phyloP scores from a whole-genome alignment of 2,113 vertebrate genomes.

The Pelvicachromis taeniatus region DNA sequence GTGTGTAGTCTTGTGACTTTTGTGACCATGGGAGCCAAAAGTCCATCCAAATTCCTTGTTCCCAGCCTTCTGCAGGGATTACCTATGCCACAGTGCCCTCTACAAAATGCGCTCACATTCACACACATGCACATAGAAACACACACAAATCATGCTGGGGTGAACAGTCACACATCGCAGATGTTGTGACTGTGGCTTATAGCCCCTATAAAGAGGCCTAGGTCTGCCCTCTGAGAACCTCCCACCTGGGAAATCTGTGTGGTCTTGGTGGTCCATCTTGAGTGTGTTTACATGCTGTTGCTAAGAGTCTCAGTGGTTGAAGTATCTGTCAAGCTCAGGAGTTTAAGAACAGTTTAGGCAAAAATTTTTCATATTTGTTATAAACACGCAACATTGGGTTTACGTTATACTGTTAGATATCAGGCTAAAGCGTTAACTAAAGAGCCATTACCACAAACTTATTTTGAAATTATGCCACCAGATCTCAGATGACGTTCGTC shows the following conservation, averaged over 20 bases:
- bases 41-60: slow-evolving; percentile 12
- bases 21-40: neutral
- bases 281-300: slow-evolving; percentile 1
- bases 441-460: slow-evolving; percentile 3
- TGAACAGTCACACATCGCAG: slow-evolving; percentile 13
- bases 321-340: neutral
- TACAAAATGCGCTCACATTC: slow-evolving; percentile 1
- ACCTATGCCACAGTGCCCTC: neutral
- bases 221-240: neutral
- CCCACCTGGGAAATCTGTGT: slow-evolving; percentile 23
- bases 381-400: neutral
- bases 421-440: neutral
- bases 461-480: neutral
- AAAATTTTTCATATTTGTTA: neutral
- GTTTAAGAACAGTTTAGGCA: neutral
- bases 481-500: slow-evolving; percentile 4
- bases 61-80: slow-evolving; percentile 41
- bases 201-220: neutral
- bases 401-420: neutral
- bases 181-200: slow-evolving; percentile 1
- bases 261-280: neutral
- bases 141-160: neutral
- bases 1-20: slow-evolving; percentile 25
- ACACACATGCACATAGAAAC: neutral
- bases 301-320: neutral